Evolutionary conservation across 2,888 invertebrate species (phyloP), one percentile per base, ranked within the genome.

Genomic region (Xylophagus ater): DNA sequence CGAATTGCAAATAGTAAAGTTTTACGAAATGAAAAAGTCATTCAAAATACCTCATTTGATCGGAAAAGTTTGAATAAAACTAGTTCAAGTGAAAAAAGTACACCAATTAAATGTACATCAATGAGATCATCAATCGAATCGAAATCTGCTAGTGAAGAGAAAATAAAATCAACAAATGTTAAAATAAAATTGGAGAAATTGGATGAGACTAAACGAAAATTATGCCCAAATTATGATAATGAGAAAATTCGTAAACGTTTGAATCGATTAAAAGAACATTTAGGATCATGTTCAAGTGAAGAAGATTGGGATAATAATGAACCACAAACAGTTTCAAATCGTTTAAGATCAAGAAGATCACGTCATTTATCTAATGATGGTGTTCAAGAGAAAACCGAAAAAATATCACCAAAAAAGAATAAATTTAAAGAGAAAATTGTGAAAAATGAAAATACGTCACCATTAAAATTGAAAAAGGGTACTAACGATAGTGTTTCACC

Each of bases 1-100:
- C 59, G 61, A 41, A 37, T 62, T 37, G 62, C 63, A 38, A 62
- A 62, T 38, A 60, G 61, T 36, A 63, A 63, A 44, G 57, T 63
- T 1, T 48, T 63, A 3, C 53, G 62, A 2, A 63, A 63, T 34
- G 62, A 62, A 10, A 62, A 62, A 42, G 47, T 62, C 37, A 57
- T 62, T 13, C 50, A 60, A 1, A 62, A 62, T 33, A 55, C 41
- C 20, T 30, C 42, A 35, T 25, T 41, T 17, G 36, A 41, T 20
- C 6, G 13, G n/a, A 25, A 26, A 15, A n/a, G 12, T 12, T 19
- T 23, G 13, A 32, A 32, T 10, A 25, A 14, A 12, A 12, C 17
- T 7, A 17, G 14, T 14, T n/a, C 13, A 14, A 34, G 19, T 21
- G 14, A 8, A 1, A 25, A 29, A 17, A 26, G 18, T 26, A 25